Conservation (phyloP, 1,140 invertebrate species). For the Macrostomum lignano region DNA sequence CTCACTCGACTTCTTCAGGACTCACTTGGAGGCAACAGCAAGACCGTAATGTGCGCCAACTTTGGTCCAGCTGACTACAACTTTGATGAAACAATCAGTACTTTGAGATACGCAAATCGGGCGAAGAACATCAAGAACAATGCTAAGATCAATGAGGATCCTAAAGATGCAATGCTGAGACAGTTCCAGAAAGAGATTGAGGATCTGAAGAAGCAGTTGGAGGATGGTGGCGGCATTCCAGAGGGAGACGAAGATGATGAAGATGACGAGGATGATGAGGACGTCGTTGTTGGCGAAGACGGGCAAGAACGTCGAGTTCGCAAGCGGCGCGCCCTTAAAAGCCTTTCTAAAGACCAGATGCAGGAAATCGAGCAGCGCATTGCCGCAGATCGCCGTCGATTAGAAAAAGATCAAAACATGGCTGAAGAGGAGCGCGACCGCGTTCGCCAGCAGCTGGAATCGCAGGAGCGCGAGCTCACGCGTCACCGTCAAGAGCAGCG, state of each 20-base stretch:
- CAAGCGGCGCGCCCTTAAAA: too few species aligned
- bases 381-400: constrained; percentile 10
- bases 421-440: constrained; percentile 4
- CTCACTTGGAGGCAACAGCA: constrained; percentile 61
- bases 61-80: constrained; percentile 78
- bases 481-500: constrained; percentile 33
- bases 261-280: neutral
- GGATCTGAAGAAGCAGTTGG: constrained; percentile 52
- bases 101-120: constrained; percentile 72
- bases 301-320: constrained; percentile 8
- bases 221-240: constrained; percentile 29
- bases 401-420: constrained; percentile 6
- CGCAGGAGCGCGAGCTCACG: constrained; percentile 31
- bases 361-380: constrained; percentile 11
- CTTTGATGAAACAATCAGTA: constrained; percentile 87
- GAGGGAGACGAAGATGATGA: neutral
- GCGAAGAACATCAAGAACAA: constrained; percentile 91
- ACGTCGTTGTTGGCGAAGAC: neutral
- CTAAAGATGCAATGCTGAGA: constrained; percentile 72
- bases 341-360: too few species aligned
- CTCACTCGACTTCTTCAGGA: constrained; percentile 32
- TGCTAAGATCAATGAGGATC: constrained; percentile 82
- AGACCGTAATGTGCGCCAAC: constrained; percentile 74
- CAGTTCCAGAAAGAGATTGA: constrained; percentile 89
- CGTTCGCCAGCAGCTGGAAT: constrained; percentile 19